Base-by-base conservation (phyloP, 2,888 invertebrate species). In the Clunio marinus region DNA sequence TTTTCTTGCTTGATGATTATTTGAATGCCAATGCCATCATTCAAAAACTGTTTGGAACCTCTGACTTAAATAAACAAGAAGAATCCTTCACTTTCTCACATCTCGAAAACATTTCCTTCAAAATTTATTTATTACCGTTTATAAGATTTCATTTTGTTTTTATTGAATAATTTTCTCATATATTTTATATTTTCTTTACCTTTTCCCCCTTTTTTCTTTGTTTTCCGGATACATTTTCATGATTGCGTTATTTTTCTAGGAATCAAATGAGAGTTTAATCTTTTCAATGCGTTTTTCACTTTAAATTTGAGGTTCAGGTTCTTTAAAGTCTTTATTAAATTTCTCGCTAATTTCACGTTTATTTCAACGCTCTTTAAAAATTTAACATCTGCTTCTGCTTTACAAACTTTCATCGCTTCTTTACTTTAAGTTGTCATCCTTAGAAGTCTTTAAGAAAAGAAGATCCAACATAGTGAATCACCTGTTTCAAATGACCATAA, bases 401-500 rank as follows among this genome's bases (percentile, higher is more conserved):
- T 15, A 20, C 28, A 45, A 13, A 4, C 1, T 55, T 10, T 60
- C 35, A 15, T 17, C 17, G 8, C 22, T 35, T 10, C 15, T 15
- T 55, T 2, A 60, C 25, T 22, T 20, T 22, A 55, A 55, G 10
- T 8, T 46, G 13, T 46, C 17, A 8, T 13, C 45, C 8, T 8
- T 32, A 7, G n/a, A 35, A 5, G 35, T 13, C 2, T 2, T 13
- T n/a, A n/a, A n/a, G n/a, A n/a, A 45, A 15, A 45, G n/a, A 15
- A 2, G 17, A 55, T 55, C n/a, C 27, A 2, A 27, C 25, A 7
- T 27, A 46, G 15, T 17, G 63, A 63, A 25, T 63, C 63, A 63
- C 63, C 63, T 63, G 63, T 46, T 63, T 27, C 27, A 15, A 60
- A 60, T 60, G 41, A 28, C 46, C 57, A 27, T 57, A 57, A 57